Base-by-base conservation (phyloP, 2,888 invertebrate species). In the Pristionchus maxplancki region DNA sequence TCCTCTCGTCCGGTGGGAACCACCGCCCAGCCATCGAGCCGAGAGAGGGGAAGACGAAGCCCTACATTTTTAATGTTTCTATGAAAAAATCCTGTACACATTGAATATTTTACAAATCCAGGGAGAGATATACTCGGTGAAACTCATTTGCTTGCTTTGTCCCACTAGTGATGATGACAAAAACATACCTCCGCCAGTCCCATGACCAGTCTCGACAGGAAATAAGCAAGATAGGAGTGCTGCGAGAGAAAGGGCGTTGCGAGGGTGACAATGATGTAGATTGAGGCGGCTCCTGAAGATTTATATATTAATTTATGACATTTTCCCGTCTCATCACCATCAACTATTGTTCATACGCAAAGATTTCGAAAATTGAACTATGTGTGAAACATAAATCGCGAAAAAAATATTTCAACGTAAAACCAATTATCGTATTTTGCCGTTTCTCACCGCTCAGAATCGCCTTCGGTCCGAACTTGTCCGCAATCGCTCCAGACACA, bases 1-100 rank as follows among this genome's bases (percentile, higher is more conserved):
- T 91, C 28, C 92, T 88, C 67, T 93, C 93, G 8, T 83, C 81
- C 15, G 93, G 91, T 6, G 92, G 89, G 74, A 92, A 92, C 93
- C 93, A 93, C 71, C 91, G 74, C 6, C 93, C 90, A 8, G 89
- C 89, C 34, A 90, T 84, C 3, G 92, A 90, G 2, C 89, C 88
- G 40, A 93, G 82, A 20, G 89, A 84, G 1, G 93, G 93, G 48
- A 90, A 87, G 1, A 92, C 87, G 89, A 92, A 91, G 8, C 93
- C 93, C 91, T 92, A n/a, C n/a, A n/a, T n/a, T n/a, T n/a, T n/a
- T n/a, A n/a, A n/a, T n/a, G n/a, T n/a, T n/a, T n/a, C n/a, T n/a
- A n/a, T n/a, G n/a, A n/a, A n/a, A n/a, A n/a, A n/a, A n/a, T n/a
- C n/a, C n/a, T n/a, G n/a, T n/a, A n/a, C n/a, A n/a, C n/a, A n/a